Conservation (phyloP, 2,888 invertebrate species). For the Bombyx huttoni region DNA sequence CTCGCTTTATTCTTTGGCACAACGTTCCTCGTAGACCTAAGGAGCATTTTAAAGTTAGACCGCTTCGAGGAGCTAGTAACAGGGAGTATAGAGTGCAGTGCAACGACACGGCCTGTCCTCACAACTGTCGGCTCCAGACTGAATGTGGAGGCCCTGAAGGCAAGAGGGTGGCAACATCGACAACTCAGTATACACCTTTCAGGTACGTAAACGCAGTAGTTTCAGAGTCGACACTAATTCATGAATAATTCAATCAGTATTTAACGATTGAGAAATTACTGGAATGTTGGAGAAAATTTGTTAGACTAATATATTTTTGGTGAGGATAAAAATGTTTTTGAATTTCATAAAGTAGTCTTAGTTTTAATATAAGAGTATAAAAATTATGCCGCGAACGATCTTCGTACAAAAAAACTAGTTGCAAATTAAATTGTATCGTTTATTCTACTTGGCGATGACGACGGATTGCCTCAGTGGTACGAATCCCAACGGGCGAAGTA, state of each 20-base stretch:
- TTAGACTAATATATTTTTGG: neutral
- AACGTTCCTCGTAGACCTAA: constrained; percentile 15
- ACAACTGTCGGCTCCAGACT: constrained; percentile 34
- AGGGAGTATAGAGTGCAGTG: constrained; percentile 12
- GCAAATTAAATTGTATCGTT: neutral
- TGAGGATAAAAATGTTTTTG: too few relatives aligned
- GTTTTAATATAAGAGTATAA: too few relatives aligned
- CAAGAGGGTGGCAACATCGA: constrained; percentile 19
- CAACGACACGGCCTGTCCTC: constrained; percentile 20
- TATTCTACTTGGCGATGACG: neutral
- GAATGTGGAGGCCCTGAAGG: constrained; percentile 18
- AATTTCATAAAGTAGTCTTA: too few relatives aligned
- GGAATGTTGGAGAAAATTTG: neutral
- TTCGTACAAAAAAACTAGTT: neutral
- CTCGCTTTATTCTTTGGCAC: constrained; percentile 27
- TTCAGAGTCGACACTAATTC: constrained; percentile 18
- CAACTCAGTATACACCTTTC: constrained; percentile 25
- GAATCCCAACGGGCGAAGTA: neutral
- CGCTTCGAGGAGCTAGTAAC: constrained; percentile 24
- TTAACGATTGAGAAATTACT: constrained; percentile 1
- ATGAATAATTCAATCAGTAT: constrained; percentile 18
- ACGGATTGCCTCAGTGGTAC: neutral
- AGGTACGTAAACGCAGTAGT: constrained; percentile 23
- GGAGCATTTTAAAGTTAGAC: constrained; percentile 49
- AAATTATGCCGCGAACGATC: too few relatives aligned